A percentile compares a stretch with the other conserved stretches of the same genome.
Conservation (phyloP, 2,113 vertebrate genomes). For the Actinemys pallida region DNA sequence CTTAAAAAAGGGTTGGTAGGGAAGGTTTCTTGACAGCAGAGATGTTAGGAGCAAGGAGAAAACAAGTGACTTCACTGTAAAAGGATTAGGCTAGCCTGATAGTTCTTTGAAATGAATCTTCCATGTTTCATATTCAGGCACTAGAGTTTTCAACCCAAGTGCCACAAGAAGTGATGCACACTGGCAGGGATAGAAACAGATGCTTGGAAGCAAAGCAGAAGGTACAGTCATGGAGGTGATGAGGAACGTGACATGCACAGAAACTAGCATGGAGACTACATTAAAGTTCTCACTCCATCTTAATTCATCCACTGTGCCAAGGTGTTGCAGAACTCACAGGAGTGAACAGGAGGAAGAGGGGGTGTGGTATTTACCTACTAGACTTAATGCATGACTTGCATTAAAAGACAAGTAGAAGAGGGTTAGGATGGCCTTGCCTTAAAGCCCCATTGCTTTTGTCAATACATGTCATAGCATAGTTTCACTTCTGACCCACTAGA, state of each 20-base stretch:
- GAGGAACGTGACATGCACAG: background rate
- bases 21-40: background rate
- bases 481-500: background rate
- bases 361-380: rapidly evolving
- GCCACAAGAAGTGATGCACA: conserved; percentile 11
- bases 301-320: rapidly evolving
- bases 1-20: background rate
- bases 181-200: conserved; percentile 40
- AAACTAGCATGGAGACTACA: background rate
- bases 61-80: conserved; percentile 45
- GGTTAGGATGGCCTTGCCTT: background rate
- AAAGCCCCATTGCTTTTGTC: background rate
- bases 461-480: rapidly evolving
- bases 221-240: conserved; percentile 3
- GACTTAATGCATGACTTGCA: rapidly evolving
- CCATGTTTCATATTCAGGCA: conserved; percentile 60
- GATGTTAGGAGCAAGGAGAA: background rate
- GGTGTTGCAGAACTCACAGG: background rate
- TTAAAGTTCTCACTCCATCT: background rate
- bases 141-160: conserved; percentile 52
- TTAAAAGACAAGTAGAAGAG: background rate
- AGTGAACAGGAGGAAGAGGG: background rate
- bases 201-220: conserved; percentile 57
- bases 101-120: conserved; percentile 45
- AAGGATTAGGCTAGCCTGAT: background rate